A percentile compares a stretch with the other conserved stretches of the same genome.
Conservation (phyloP, 1,140 invertebrate species). For the Polypedilum vanderplanki region DNA sequence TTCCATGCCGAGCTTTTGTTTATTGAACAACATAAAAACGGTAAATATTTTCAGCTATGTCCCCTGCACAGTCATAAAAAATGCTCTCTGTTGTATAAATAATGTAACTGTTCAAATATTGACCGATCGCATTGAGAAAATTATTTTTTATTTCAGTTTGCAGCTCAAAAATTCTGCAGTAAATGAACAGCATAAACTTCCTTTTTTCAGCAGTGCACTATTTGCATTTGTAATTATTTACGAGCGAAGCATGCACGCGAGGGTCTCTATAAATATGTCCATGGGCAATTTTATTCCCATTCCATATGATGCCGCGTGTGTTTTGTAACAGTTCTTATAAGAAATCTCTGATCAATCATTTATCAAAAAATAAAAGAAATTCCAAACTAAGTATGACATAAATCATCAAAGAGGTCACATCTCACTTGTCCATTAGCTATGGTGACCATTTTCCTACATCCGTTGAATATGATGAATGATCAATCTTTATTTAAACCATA, state of each 20-base stretch:
- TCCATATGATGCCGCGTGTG: too few relatives aligned
- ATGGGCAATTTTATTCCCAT: not conserved
- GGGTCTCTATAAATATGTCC: not conserved
- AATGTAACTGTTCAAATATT: constrained; percentile 8
- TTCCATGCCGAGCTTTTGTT: not conserved
- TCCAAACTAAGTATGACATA: too few relatives aligned
- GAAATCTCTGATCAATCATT: too few relatives aligned
- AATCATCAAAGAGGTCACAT: too few relatives aligned
- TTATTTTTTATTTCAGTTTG: not conserved
- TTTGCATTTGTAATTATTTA: constrained; percentile 8
- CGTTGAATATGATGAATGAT: too few relatives aligned
- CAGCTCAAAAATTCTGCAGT: not conserved
- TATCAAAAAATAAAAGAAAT: too few relatives aligned
- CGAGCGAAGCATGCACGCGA: not conserved
- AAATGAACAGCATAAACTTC: not conserved
- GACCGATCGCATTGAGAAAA: not conserved
- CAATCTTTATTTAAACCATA: too few relatives aligned
- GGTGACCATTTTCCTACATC: too few relatives aligned
- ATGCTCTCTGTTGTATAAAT: not conserved
- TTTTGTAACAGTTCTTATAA: too few relatives aligned
- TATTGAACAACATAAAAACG: not conserved
- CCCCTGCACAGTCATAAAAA: not conserved
- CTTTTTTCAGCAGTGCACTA: not conserved
- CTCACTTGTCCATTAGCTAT: too few relatives aligned
- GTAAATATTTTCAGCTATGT: not conserved